Evolutionary conservation across 2,888 invertebrate genomes (phyloP).

Genomic region (Drosophila kokeensis): DNA sequence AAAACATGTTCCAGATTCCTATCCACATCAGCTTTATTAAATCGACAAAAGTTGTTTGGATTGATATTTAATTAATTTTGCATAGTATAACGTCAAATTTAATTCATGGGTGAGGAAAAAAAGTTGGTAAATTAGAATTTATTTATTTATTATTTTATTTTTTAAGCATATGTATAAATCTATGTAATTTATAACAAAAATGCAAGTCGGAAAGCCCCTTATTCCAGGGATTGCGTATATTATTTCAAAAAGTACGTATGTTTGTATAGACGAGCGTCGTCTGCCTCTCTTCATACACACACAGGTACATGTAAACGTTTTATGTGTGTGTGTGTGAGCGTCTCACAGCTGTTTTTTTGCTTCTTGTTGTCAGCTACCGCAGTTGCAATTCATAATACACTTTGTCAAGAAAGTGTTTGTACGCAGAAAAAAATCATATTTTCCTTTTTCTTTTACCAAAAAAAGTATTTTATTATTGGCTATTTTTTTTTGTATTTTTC

Average conservation of each 20-base stretch:
- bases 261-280: background rate
- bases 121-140: background rate
- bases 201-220: no score
- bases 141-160: background rate
- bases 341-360: constrained; percentile 27
- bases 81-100: background rate
- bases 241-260: background rate
- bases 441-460: no score
- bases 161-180: background rate
- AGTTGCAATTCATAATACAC: constrained; percentile 32
- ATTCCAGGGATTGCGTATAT: background rate
- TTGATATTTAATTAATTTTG: background rate
- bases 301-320: background rate
- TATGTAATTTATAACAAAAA: background rate
- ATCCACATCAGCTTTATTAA: background rate
- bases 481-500: no score
- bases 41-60: background rate
- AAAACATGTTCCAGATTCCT: constrained; percentile 6
- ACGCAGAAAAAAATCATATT: no score
- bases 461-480: no score
- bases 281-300: background rate
- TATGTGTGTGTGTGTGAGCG: constrained; percentile 13
- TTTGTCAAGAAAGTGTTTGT: no score
- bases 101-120: background rate
- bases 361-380: constrained; percentile 16